A percentile compares a stretch with the other conserved stretches of the same genome.
Conservation (phyloP, 2,888 invertebrate genomes). For the Ophraella communa region DNA sequence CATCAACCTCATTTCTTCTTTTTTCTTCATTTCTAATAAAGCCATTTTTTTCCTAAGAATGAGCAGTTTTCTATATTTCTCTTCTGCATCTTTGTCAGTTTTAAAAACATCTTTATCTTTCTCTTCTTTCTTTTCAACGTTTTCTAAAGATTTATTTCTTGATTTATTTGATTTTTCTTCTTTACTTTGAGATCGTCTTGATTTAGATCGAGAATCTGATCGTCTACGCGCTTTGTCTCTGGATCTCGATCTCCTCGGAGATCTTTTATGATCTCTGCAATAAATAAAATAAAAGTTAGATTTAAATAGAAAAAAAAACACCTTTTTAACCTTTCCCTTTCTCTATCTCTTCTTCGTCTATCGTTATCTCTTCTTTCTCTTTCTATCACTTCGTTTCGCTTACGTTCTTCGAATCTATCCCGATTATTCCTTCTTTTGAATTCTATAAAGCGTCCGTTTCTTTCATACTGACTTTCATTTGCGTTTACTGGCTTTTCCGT, state of each 20-base stretch:
- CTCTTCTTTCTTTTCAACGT: conserved; percentile 22
- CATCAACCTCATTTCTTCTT: conserved; percentile 57
- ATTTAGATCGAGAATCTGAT: conserved; percentile 12
- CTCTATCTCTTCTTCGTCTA: conserved; percentile 23
- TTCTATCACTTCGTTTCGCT: conserved; percentile 4
- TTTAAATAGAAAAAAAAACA: too few species aligned
- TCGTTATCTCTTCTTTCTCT: conserved; percentile 29
- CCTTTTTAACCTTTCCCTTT: conserved; percentile 20
- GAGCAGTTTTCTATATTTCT: conserved; percentile 57
- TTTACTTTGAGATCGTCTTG: conserved; percentile 31
- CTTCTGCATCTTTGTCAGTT: conserved; percentile 51
- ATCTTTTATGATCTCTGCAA: conserved; percentile 29
- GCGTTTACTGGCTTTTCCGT: conserved; percentile 52
- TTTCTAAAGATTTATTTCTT: conserved; percentile 33
- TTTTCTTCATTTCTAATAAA: conserved; percentile 64
- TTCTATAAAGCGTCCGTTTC: conserved; percentile 31
- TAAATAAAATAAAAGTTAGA: background rate
- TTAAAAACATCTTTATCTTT: conserved; percentile 43
- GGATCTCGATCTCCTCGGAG: conserved; percentile 48
- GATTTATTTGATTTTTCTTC: conserved; percentile 43
- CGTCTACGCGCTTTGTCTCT: conserved; percentile 44
- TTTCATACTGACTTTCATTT: conserved; percentile 21
- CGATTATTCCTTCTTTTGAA: conserved; percentile 21
- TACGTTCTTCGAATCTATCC: conserved; percentile 20
- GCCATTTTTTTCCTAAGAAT: conserved; percentile 69